Evolutionary conservation across 2,888 invertebrate genomes (phyloP), one percentile per base, ranked within the genome.

Genomic region (Branchellion lobata): DNA sequence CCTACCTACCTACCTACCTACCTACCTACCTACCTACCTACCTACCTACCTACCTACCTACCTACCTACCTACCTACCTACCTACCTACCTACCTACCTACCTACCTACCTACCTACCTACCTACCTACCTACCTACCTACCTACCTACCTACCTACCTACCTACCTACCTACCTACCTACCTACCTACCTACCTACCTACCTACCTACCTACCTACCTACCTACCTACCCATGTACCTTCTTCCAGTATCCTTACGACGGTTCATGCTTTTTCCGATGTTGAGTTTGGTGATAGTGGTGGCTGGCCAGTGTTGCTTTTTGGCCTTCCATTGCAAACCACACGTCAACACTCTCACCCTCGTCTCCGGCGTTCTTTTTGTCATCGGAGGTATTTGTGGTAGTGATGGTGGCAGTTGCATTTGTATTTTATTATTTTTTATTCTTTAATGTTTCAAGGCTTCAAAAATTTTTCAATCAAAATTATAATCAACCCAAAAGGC

Each of bases 331-430:
- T 87, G 87, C 82, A 85, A 87, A 79, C 84, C 86, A 53, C 85
- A 85, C 79, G 84, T 83, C 80, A 86, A 86, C 82, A 85, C 86
- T 65, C 84, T 87, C 2, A 87, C 87, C n/a, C 87, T 87, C 82
- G 85, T 86, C 71, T 85, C 86, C 75, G 87, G 87, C 36, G 87
- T 87, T 73, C 83, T 87, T 57, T 87, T 86, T 83, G 87, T 87
- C 77, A 83, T 87, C 82, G 86, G 86, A 84, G 86, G 87, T 87
- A 81, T 82, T 85, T 82, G 61, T 57, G 61, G 24, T 57, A n/a
- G 14, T 57, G 21, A 57, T 57, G 24, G 21, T 57, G 24, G 61
- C n/a, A 5, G 61, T 57, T 8, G 24, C 24, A n/a, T 14, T 18
- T 47, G 47, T 47, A 18, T 47, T 47, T 18, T 47, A n/a, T n/a